Evolutionary conservation across 2,113 vertebrate species (phyloP), one percentile per base, ranked within the genome.

Genomic region (Cephalopholis sonnerati): DNA sequence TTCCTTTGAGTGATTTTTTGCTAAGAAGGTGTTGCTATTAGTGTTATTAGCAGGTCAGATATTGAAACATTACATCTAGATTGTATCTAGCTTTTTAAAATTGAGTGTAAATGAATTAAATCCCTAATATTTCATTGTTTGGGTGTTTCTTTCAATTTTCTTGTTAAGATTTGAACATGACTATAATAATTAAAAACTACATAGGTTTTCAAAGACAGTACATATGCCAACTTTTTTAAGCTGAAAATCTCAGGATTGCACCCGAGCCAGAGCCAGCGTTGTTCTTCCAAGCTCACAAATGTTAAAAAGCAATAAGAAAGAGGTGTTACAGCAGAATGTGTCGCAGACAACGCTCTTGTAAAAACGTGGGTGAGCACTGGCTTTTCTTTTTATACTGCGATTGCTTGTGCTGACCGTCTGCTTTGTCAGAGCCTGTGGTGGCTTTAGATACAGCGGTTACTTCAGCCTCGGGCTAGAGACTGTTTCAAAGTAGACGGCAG

Each of bases 401-500:
- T 36, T 44, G 74, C 61, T 53, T 65, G 59, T 7, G 50, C 59
- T 70, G 41, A 59, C 44, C 22, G 41, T 81, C 32, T 79, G 59
- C 70, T 82, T 84, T 71, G 71, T 74, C 68, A 72, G 61, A 58
- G 36, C 62, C 39, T 66, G 58, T 50, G 51, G 65, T 79, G 64
- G 71, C 70, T 74, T 57, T 18, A 82, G 39, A 77, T 58, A 50
- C 48, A 59, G 5, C 36, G 18, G 61, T 70, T 74, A 70, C 55
- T 53, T 79, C 65, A 39, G 81, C 84, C 75, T 86, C n/a, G 46
- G 80, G 75, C 87, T 69, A 29, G 9, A 78, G 15, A 78, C 69
- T 48, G 2, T 82, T 77, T 82, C 67, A 89, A 83, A 79, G 70
- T 72, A 81, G 15, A 87, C 44, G 57, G 79, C 54, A 58, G 82